These are phyloP conservation scores for Ictidomys tridecemlineatus DNA, from an alignment of 2,113 vertebrate genomes.

Conservation along the genomic window DNA sequence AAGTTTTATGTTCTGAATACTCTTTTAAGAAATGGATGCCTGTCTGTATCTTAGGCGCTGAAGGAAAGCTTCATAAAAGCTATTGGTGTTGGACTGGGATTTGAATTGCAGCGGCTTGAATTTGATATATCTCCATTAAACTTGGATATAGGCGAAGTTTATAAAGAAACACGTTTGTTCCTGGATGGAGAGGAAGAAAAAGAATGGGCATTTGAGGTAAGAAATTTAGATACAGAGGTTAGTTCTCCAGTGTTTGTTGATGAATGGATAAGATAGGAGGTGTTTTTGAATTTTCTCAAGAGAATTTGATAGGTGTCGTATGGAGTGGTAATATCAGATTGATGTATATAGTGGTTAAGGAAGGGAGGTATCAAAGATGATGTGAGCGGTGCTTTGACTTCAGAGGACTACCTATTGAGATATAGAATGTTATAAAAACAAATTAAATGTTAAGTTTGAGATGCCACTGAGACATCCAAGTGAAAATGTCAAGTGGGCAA, in stretches of 20 bases:
- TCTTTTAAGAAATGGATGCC: slow-evolving; percentile 34
- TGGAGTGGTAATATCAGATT: background rate
- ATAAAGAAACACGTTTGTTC: slow-evolving; percentile 92
- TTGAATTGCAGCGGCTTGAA: slow-evolving; percentile 95
- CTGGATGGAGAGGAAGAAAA: slow-evolving; percentile 93
- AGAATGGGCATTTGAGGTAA: slow-evolving; percentile 91
- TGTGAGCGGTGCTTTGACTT: background rate
- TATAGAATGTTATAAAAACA: background rate
- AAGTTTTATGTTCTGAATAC: background rate
- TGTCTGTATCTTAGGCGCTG: slow-evolving; percentile 89
- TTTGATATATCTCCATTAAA: slow-evolving; percentile 92
- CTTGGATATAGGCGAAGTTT: slow-evolving; percentile 88
- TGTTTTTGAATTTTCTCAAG: background rate
- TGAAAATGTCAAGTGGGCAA: background rate
- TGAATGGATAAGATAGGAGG: background rate
- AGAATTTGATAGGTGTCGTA: background rate
- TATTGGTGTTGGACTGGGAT: slow-evolving; percentile 95
- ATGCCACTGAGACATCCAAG: background rate
- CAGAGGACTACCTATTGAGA: background rate
- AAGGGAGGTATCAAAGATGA: background rate
- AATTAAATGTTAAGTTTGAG: background rate
- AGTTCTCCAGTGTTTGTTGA: background rate
- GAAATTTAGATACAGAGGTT: background rate
- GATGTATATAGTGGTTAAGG: background rate
- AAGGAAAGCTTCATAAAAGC: slow-evolving; percentile 99